Conservation (phyloP, 2,113 vertebrate species). For the Tylochromis polylepis region DNA sequence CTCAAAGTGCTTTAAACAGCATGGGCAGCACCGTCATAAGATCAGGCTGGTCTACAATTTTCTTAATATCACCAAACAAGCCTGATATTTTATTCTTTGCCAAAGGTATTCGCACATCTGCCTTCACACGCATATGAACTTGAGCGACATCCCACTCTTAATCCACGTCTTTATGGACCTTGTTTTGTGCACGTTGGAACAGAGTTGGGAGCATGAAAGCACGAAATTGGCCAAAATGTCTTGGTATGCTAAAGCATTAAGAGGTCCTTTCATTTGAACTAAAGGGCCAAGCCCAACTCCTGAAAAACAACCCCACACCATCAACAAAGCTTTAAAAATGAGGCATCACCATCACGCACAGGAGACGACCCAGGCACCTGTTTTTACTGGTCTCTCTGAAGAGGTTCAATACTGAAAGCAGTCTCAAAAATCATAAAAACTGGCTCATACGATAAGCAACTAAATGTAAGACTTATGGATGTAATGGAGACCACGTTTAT, state of each 20-base stretch:
- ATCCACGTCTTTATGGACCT: background rate
- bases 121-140: background rate
- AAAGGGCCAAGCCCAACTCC: background rate
- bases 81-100: background rate
- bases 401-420: background rate
- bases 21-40: background rate
- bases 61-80: background rate
- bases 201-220: background rate
- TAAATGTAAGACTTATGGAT: background rate
- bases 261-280: background rate
- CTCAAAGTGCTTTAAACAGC: background rate
- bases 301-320: background rate
- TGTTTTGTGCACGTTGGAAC: background rate
- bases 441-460: background rate
- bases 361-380: background rate
- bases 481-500: too few relatives aligned
- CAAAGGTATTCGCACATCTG: background rate
- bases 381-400: constrained; percentile 2
- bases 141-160: background rate
- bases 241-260: background rate
- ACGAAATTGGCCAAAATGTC: background rate
- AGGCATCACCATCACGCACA: background rate
- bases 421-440: background rate
- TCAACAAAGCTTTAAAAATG: background rate
- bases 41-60: background rate